Evolutionary conservation across 53 echinoderm and acorn worm species (phyloP).

Genomic region (Holothuria scabra): DNA sequence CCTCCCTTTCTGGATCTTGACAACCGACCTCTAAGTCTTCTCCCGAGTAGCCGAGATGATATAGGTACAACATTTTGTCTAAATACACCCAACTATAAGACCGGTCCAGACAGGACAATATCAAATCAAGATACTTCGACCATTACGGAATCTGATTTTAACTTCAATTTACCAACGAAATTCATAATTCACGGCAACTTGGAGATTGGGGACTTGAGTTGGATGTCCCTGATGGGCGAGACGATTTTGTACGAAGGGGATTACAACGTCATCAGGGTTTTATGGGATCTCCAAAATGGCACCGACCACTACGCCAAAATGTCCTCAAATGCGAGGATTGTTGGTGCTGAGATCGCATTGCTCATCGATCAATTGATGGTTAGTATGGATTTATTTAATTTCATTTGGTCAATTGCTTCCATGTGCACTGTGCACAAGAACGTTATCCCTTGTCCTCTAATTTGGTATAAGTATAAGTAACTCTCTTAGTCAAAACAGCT

Average conservation of each 20-base stretch:
- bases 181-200: slow-evolving; percentile 75
- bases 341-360: slow-evolving; percentile 84
- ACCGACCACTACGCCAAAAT: slow-evolving; percentile 63
- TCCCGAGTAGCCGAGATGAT: slow-evolving; percentile 58
- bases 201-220: slow-evolving; percentile 64
- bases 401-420: too few relatives aligned
- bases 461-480: too few relatives aligned
- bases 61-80: slow-evolving; percentile 68
- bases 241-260: slow-evolving; percentile 62
- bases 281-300: slow-evolving; percentile 62
- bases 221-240: slow-evolving; percentile 70
- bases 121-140: slow-evolving; percentile 27
- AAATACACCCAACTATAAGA: slow-evolving; percentile 57
- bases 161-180: slow-evolving; percentile 63
- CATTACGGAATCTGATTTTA: slow-evolving; percentile 48
- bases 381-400: neutral
- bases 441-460: too few relatives aligned
- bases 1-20: slow-evolving; percentile 84
- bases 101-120: neutral
- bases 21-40: slow-evolving; percentile 70
- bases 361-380: slow-evolving; percentile 73
- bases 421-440: too few relatives aligned
- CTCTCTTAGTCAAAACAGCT: too few relatives aligned
- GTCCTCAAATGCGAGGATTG: slow-evolving; percentile 79
- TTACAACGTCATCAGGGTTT: slow-evolving; percentile 75